Conservation (phyloP, 2,113 vertebrate species). For the Dicerorhinus sumatrensis region DNA sequence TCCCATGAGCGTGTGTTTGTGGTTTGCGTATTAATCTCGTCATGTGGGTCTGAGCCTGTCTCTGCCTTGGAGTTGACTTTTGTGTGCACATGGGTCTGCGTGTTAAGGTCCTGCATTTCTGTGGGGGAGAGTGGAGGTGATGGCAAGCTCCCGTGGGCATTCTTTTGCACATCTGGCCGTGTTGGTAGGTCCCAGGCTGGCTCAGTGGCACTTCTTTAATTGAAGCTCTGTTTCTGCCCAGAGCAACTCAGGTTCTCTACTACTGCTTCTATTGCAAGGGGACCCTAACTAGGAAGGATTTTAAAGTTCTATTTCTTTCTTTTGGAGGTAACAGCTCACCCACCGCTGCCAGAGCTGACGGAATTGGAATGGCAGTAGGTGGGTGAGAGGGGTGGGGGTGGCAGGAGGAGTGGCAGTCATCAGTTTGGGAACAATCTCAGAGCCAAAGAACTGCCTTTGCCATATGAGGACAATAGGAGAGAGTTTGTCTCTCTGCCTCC, state of each 20-base stretch:
- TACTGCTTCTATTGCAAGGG: background rate
- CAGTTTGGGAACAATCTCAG: conserved; percentile 49
- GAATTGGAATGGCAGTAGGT: conserved; percentile 65
- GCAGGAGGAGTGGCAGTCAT: conserved; percentile 51
- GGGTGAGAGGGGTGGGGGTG: conserved; percentile 50
- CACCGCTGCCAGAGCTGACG: conserved; percentile 46
- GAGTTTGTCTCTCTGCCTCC: conserved; percentile 54
- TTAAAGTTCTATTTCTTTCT: background rate
- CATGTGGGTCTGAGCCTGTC: background rate
- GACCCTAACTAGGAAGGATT: background rate
- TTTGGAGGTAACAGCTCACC: conserved; percentile 57
- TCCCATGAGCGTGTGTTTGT: background rate
- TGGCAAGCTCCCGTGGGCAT: background rate
- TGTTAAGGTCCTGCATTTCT: background rate
- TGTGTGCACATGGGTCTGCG: background rate
- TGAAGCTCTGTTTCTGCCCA: background rate
- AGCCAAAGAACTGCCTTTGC: conserved; percentile 68
- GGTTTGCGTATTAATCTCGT: background rate
- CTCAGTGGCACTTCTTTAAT: no score
- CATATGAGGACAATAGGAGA: conserved; percentile 13
- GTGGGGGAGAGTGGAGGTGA: rapidly evolving
- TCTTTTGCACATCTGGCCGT: background rate
- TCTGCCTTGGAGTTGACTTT: background rate
- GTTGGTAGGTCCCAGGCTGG: background rate
- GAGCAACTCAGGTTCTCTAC: background rate